phyloP scores from a whole-genome alignment of 2,113 vertebrate species.

The Coracopsis vasa region DNA sequence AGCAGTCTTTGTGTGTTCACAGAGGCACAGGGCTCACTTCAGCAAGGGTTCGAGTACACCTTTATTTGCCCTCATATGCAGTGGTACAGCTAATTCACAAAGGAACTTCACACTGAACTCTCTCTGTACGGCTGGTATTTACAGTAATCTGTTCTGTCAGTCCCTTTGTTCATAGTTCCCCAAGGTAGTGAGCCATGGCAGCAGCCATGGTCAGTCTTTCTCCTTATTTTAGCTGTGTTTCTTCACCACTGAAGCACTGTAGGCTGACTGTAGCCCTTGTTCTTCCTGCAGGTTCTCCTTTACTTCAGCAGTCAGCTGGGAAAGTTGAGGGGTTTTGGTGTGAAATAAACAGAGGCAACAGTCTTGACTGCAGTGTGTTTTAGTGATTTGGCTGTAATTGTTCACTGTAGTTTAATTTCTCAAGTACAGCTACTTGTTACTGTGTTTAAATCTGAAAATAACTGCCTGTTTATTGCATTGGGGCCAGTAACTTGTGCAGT shows the following conservation, averaged over 20 bases:
- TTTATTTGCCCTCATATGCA: slow-evolving; percentile 35
- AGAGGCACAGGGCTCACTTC: neutral
- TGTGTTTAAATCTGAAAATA: neutral
- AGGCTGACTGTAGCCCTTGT: neutral
- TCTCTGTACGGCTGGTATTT: neutral
- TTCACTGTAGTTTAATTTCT: neutral
- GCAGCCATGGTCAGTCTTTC: neutral
- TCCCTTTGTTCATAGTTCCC: neutral
- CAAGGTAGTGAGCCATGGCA: neutral
- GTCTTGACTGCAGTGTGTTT: neutral
- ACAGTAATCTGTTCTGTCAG: neutral
- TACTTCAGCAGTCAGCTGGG: neutral
- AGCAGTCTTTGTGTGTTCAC: neutral
- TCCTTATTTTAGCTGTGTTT: neutral
- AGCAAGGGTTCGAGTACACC: neutral
- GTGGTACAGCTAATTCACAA: neutral
- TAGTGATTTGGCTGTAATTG: neutral
- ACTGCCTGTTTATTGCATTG: neutral
- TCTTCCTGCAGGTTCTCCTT: neutral
- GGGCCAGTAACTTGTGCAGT: neutral
- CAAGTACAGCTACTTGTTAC: neutral
- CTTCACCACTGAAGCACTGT: neutral
- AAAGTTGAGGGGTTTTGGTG: neutral
- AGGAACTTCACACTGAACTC: neutral
- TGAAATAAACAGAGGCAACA: neutral